Evolutionary conservation across 2,888 invertebrate genomes (phyloP), one percentile per base, ranked within the genome.

Genomic region (Abscondita cerata): DNA sequence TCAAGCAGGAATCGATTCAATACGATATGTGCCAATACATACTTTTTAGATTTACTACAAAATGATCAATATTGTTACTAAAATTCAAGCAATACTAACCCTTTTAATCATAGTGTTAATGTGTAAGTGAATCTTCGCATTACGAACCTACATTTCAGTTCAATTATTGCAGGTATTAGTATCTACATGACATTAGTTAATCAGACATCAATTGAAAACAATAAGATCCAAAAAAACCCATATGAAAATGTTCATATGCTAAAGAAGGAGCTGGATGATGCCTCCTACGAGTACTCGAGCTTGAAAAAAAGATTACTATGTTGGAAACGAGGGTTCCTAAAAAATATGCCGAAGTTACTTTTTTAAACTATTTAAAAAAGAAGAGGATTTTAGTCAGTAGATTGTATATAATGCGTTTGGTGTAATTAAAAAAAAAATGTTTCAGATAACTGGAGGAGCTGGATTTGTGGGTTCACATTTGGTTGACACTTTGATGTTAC

Each of bases 381-480:
- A 97, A 95, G 79, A 85, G 98, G 68, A 96, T 99, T 74, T 82
- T 98, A 82, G 93, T 96, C 76, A 81, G 53, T 46, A 51, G 44
- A 16, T 15, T 40, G 2, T 38, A 18, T 56, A 12, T 15, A n/a
- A 54, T 46, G 18, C n/a, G n/a, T n/a, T n/a, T 1, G 48, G 20
- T 12, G 6, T 2, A 16, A 41, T 15, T 15, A 15, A 4, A 41
- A 16, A 8, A 16, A 18, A 25, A 5, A 11, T 41, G 41, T 76
- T 83, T 34, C 80, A 93, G 88, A 88, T 96, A 52, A 96, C 97
- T 5, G 98, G 98, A 46, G 98, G 98, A 9, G 98, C 98, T 4
- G 98, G 98, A 1, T 98, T 98, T 83, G 98, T 98, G n/a, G 99
- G 99, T 0, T 98, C 98, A 0, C 99, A 99, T 81, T 84, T 99